Conservation (phyloP, 2,113 vertebrate species). For the Dinomys branickii region DNA sequence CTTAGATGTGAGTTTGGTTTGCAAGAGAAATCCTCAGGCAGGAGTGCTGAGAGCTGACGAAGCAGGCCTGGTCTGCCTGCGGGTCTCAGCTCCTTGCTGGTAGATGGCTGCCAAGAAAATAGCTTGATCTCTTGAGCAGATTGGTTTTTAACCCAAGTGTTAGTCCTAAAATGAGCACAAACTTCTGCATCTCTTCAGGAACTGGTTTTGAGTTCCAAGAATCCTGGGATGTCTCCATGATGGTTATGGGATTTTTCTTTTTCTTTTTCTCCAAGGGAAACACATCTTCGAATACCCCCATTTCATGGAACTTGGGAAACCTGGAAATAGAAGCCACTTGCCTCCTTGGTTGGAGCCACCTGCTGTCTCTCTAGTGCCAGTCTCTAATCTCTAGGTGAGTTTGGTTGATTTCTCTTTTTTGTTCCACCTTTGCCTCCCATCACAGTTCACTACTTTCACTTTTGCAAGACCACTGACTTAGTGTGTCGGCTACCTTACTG, state of each 20-base stretch:
- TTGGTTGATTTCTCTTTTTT: not conserved
- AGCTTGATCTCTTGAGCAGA: not conserved
- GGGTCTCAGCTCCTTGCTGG: not conserved
- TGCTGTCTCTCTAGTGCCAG: not conserved
- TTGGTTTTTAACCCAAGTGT: not conserved
- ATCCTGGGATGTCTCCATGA: not conserved
- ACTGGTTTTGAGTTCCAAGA: not conserved
- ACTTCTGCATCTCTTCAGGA: not conserved
- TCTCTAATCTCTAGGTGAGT: not conserved
- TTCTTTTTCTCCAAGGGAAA: not conserved
- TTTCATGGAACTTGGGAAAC: not conserved
- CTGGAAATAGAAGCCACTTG: not conserved
- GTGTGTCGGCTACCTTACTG: not conserved
- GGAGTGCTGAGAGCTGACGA: not conserved
- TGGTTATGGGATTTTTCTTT: too few relatives aligned
- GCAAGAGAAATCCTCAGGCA: not conserved
- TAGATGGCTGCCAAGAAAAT: not conserved
- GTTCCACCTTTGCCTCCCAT: not conserved
- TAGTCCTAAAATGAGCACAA: not conserved
- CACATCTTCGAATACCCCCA: not conserved
- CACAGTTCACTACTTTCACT: not conserved
- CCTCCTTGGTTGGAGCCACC: not conserved
- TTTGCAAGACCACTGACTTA: not conserved
- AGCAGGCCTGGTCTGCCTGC: not conserved
- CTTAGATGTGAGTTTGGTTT: not conserved